Evolutionary conservation across 92 coral and sea anemone species (phyloP).

Genomic region (Virgularia gustaviana): DNA sequence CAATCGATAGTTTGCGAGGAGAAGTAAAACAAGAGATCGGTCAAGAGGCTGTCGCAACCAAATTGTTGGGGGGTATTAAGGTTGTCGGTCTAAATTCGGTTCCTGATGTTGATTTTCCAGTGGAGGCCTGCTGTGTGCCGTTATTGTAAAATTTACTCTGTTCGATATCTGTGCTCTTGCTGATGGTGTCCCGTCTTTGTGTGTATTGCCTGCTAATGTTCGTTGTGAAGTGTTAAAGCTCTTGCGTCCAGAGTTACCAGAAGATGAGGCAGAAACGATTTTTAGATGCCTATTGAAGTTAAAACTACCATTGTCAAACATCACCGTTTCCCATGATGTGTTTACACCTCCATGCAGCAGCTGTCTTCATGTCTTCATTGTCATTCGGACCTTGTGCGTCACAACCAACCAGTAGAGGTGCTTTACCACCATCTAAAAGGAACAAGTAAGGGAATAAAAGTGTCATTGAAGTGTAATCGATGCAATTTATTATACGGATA

Average conservation of each 20-base stretch:
- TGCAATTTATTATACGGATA: conserved; percentile 33
- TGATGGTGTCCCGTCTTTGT: background rate
- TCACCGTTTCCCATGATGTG: background rate
- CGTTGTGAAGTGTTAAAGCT: background rate
- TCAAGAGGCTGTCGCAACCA: background rate
- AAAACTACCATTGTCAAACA: background rate
- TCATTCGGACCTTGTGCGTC: background rate
- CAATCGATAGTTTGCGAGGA: background rate
- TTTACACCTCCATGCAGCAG: conserved; percentile 37
- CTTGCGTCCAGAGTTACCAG: background rate
- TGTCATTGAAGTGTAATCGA: conserved; percentile 32
- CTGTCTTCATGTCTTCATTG: conserved; percentile 12
- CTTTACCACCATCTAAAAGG: conserved; percentile 22
- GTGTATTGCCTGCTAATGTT: background rate
- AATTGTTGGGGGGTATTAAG: background rate
- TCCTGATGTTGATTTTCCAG: background rate
- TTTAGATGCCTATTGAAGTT: background rate
- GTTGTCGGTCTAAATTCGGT: background rate
- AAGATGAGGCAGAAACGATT: background rate
- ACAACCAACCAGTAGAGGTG: conserved; percentile 32
- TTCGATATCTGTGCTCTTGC: background rate
- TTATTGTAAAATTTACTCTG: background rate
- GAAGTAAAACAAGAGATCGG: background rate
- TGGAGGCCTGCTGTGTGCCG: background rate
- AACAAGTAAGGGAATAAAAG: conserved; percentile 21